Percentiles rank a stretch among this genome's conserved stretches.
Evolutionary conservation across 2,797 vertebrate genomes (phyloP).

Genomic region (Scolopax bukidnonensis): DNA sequence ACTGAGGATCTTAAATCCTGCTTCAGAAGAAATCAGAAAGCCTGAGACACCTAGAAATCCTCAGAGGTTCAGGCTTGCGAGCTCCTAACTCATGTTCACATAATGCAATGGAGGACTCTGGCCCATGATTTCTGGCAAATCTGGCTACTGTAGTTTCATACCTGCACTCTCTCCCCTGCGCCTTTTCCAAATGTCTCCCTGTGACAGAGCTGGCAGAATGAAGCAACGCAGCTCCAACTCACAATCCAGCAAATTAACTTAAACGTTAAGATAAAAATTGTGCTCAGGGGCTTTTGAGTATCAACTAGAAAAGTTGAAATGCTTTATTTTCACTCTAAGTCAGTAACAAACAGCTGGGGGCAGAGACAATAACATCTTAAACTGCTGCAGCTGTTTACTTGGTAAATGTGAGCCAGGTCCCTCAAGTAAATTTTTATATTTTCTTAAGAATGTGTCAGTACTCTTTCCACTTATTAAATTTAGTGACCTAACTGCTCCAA

Average conservation of each 20-base stretch:
- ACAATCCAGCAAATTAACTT: background rate
- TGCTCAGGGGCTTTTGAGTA: background rate
- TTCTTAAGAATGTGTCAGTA: background rate
- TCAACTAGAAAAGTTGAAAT: background rate
- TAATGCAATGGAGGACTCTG: background rate
- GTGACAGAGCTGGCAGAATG: background rate
- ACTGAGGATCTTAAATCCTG: background rate
- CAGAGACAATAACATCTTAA: slow-evolving; percentile 10
- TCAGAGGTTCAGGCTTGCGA: background rate
- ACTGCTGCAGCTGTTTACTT: slow-evolving; percentile 26
- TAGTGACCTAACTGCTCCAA: slow-evolving; percentile 27
- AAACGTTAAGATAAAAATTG: background rate
- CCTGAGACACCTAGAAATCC: background rate
- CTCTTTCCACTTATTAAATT: slow-evolving; percentile 34
- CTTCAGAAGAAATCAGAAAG: background rate
- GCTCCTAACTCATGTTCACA: background rate
- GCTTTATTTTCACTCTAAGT: background rate
- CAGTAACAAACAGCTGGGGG: slow-evolving; percentile 6
- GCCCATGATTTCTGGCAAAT: background rate
- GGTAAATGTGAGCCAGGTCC: slow-evolving; percentile 4
- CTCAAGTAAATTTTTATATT: background rate
- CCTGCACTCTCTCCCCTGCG: background rate
- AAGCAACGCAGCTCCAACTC: background rate
- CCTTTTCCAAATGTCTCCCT: background rate
- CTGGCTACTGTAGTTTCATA: background rate